Evolutionary conservation across 2,888 invertebrate genomes (phyloP).

Genomic region (Diplolepis rosae): DNA sequence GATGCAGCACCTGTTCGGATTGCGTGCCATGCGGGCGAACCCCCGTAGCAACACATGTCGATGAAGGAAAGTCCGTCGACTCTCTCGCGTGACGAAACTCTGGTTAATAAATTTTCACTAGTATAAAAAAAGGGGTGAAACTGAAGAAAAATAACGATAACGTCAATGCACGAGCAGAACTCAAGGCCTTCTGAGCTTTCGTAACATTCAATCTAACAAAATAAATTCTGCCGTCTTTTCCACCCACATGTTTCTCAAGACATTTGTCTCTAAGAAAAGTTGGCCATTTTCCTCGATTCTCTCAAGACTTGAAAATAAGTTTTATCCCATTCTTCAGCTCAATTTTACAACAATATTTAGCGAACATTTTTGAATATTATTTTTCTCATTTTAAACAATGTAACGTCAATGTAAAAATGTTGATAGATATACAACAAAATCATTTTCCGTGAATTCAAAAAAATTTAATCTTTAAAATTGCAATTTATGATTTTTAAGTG

Average conservation of each 20-base stretch:
- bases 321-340: too few species aligned
- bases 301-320: background rate
- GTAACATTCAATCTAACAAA: background rate
- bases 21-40: constrained; percentile 62
- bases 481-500: too few species aligned
- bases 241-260: too few species aligned
- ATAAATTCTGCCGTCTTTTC: background rate
- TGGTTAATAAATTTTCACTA: constrained; percentile 14
- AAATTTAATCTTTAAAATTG: too few species aligned
- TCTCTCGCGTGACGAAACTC: constrained; percentile 45
- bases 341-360: too few species aligned
- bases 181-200: background rate
- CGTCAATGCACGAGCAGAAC: background rate
- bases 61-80: constrained; percentile 50
- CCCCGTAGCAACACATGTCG: constrained; percentile 67
- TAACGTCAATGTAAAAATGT: too few species aligned
- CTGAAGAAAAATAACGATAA: background rate
- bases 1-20: constrained; percentile 68
- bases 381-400: too few species aligned
- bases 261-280: background rate
- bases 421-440: too few species aligned
- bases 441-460: too few species aligned
- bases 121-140: background rate
- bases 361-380: too few species aligned
- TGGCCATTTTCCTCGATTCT: background rate